Conservation (phyloP, 2,888 invertebrate genomes). For the Callimorpha dominula region DNA sequence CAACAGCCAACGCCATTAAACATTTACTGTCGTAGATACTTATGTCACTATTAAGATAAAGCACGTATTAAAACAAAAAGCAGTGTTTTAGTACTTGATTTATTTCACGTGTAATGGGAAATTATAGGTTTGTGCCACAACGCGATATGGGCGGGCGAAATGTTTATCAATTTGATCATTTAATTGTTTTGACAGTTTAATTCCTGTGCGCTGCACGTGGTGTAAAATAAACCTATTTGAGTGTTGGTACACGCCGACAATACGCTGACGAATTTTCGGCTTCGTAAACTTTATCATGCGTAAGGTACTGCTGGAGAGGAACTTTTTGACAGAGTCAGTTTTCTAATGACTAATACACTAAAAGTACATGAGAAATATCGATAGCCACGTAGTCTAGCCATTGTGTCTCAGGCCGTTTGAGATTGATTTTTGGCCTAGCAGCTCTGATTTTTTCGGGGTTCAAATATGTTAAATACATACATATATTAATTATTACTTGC, state of each 20-base stretch:
- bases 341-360: not conserved
- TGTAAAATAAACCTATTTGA: slow-evolving; percentile 5
- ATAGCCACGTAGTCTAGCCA: too few relatives aligned
- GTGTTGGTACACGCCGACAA: not conserved
- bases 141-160: slow-evolving; percentile 34
- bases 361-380: too few relatives aligned
- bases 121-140: slow-evolving; percentile 29
- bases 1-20: slow-evolving; percentile 10
- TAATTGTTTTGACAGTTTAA: slow-evolving; percentile 61
- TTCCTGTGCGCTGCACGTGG: slow-evolving; percentile 36
- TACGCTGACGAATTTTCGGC: not conserved
- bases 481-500: too few relatives aligned
- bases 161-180: slow-evolving; percentile 50
- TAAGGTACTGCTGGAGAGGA: not conserved
- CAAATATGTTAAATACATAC: too few relatives aligned
- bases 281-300: too few relatives aligned
- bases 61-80: slow-evolving; percentile 36
- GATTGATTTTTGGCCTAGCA: too few relatives aligned
- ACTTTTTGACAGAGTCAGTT: not conserved
- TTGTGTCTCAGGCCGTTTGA: too few relatives aligned
- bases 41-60: slow-evolving; percentile 37
- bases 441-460: too few relatives aligned
- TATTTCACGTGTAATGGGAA: slow-evolving; percentile 22
- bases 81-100: slow-evolving; percentile 36
- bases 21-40: slow-evolving; percentile 29